Percentiles rank a stretch among this genome's conserved stretches.
Conservation (phyloP, 2,113 vertebrate genomes). For the Tiliqua scincoides region DNA sequence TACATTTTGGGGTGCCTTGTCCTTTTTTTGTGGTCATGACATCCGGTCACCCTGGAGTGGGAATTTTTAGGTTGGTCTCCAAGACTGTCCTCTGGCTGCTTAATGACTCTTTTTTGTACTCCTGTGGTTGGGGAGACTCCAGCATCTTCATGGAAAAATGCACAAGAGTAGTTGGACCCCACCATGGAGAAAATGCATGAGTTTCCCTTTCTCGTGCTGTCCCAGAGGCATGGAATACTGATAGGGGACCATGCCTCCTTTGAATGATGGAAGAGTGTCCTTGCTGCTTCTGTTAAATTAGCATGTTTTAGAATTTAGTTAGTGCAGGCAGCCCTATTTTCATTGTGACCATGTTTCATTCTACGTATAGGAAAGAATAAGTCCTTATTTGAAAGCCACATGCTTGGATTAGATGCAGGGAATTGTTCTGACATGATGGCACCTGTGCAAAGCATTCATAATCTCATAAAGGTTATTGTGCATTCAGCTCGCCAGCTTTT, state of each 20-base stretch:
- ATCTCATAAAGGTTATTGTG: slow-evolving; percentile 20
- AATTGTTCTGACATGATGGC: neutral
- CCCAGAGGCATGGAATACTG: neutral
- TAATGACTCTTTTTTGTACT: neutral
- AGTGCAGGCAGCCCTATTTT: neutral
- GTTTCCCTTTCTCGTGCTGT: neutral
- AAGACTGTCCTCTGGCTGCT: too few species aligned
- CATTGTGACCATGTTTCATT: neutral
- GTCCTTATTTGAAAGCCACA: neutral
- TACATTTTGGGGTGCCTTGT: too few species aligned
- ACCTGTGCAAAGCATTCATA: neutral
- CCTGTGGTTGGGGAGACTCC: neutral
- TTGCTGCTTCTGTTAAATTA: neutral
- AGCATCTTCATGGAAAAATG: neutral
- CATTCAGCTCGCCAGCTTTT: neutral
- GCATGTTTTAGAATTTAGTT: neutral
- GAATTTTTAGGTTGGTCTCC: too few species aligned
- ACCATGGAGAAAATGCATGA: neutral
- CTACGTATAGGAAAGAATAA: neutral
- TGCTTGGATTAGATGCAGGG: neutral
- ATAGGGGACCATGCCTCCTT: neutral
- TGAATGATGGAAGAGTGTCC: neutral
- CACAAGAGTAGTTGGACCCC: too few species aligned
- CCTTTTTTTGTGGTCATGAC: too few species aligned
- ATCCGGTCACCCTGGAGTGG: too few species aligned